Evolutionary conservation across 1,140 invertebrate genomes (phyloP), one percentile per base, ranked within the genome.

Genomic region (Archegozetes longisetosus): DNA sequence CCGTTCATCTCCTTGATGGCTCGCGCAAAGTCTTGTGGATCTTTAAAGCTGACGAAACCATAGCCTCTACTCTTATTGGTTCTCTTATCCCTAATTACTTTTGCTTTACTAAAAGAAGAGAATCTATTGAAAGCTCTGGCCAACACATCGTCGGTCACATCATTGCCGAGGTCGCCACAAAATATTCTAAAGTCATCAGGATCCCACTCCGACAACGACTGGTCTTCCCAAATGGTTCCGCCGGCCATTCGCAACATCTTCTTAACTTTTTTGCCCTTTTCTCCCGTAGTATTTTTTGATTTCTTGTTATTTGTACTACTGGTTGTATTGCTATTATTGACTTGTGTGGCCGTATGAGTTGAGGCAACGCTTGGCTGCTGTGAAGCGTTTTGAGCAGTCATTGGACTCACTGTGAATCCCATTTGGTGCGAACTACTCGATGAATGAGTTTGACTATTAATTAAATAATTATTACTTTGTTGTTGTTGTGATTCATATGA

Each of bases 41-140:
- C 92, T 70, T 90, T 93, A 70, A 98, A 98, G 66, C 93, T 98
- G 32, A 98, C 89, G 73, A 99, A 98, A 4, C 95, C 95, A 75
- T 94, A 99, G 6, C 95, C 95, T 77, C 96, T 96, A 51, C 88
- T 95, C 75, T 98, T 98, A 70, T 97, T 97, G 0, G 91, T 94
- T 51, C 93, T 74, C 69, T 94, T 95, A 71, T 99, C 95, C 63
- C 95, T 76, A 1, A 98, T 82, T 4, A 99, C 94, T 72, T 93
- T 93, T 0, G 95, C 94, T 71, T 83, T 85, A 69, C 86, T 79
- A 73, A 98, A 98, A 47, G 92, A 95, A 0, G 85, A 81, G 76
- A 88, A 99, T 71, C 93, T 92, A 66, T 85, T 86, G 69, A 99
- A 99, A 1, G 92, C 93, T 66, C 93, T 76, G 0, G 84, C 82